Base-by-base conservation (phyloP, 2,797 vertebrate species). In the Australoheros facetus region DNA sequence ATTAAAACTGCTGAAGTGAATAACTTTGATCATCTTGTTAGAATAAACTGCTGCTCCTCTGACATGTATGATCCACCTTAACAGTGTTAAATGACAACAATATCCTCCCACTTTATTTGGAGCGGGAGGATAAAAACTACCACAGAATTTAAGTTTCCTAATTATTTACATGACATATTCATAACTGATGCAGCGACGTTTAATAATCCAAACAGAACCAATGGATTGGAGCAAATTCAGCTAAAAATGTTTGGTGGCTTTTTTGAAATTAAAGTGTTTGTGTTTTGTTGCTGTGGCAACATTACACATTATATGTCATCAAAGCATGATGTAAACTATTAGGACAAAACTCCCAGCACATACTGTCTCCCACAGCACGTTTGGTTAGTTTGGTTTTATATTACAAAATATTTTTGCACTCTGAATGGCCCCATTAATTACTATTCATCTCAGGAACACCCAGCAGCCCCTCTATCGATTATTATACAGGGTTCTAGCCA, bases 121-220 rank as follows among this genome's bases (percentile, higher is more conserved):
- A 3, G 8, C 8, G 8, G 34, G 34, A 37, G 34, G 32, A 32
- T 32, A 51, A 51, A 48, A 12, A 45, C 14, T 16, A 16, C 2
- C 42, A 45, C 16, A 5, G 14, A 16, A 45, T 45, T 39, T 21
- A 62, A 23, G n/a, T 39, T 42, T 64, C 37, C 59, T 64, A 16
- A 42, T 64, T 0, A 1, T 4, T 64, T 0, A 16, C n/a, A 23
- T 16, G 59, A 23, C 7, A 39, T 39, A 14, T 23, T 0, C n/a
- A 60, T 37, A 37, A 37, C 34, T 37, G 8, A 39, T 39, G 10
- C 37, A 39, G 37, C 37, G 11, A 39, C 12, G 37, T 3, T 12
- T 12, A 39, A 1, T 1, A 39, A 39, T 39, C 11, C 37, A 39
- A 12, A 39, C 3, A 37, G 9, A 37, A 37, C 37, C 8, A 10